phyloP scores from a whole-genome alignment of 2,888 invertebrate genomes.

The Oligia strigilis region DNA sequence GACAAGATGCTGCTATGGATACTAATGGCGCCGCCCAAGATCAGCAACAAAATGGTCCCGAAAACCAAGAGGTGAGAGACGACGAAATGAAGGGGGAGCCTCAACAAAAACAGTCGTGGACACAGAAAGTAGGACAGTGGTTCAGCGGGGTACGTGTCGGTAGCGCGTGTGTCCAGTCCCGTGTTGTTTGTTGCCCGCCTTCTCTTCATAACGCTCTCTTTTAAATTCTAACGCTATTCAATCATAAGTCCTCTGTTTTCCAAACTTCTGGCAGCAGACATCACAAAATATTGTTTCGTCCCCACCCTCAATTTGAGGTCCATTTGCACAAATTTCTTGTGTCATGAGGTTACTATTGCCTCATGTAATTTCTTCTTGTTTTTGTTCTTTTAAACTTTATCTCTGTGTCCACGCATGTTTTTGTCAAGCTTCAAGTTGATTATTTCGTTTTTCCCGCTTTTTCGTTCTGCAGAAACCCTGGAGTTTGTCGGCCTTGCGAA shows the following conservation, averaged over 20 bases:
- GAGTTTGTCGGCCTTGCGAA: constrained; percentile 52
- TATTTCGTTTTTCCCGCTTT: constrained; percentile 67
- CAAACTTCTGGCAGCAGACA: constrained; percentile 81
- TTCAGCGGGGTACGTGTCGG: constrained; percentile 93
- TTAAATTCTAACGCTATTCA: constrained; percentile 63
- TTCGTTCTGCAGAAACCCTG: constrained; percentile 73
- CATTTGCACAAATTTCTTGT: constrained; percentile 87
- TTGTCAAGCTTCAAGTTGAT: constrained; percentile 75
- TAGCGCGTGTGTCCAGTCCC: constrained; percentile 84
- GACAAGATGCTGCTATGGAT: constrained; percentile 86
- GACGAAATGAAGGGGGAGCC: constrained; percentile 85
- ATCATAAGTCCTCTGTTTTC: constrained; percentile 55
- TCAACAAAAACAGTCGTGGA: constrained; percentile 92
- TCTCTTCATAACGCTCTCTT: constrained; percentile 56
- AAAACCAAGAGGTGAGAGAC: constrained; percentile 89
- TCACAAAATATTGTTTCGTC: constrained; percentile 79
- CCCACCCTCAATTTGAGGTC: constrained; percentile 86
- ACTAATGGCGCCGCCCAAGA: constrained; percentile 88
- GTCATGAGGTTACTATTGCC: constrained; percentile 73
- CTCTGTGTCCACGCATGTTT: constrained; percentile 91
- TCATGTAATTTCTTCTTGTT: constrained; percentile 76
- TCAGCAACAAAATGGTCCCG: constrained; percentile 84
- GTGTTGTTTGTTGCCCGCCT: constrained; percentile 85
- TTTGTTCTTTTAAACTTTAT: constrained; percentile 77
- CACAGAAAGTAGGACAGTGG: constrained; percentile 93